Percentiles rank a stretch among this genome's conserved stretches.
These are phyloP conservation scores for Dasyornis broadbenti DNA, from an alignment of 2,113 vertebrate species.

Conservation along the genomic window DNA sequence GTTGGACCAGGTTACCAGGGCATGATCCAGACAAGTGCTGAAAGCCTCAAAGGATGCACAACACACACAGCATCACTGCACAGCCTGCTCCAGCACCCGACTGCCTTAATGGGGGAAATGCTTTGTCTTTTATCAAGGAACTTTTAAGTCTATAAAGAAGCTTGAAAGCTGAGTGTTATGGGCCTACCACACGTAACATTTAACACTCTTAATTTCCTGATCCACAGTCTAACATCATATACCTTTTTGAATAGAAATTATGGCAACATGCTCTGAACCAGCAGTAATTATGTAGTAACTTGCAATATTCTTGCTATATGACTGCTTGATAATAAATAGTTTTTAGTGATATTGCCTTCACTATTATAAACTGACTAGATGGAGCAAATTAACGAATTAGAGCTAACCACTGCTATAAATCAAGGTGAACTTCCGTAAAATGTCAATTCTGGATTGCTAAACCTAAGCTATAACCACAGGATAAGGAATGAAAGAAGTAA, in stretches of 20 bases:
- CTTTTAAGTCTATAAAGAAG: neutral
- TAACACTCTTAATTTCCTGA: neutral
- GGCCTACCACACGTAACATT: neutral
- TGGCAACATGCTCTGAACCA: neutral
- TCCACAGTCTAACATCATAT: neutral
- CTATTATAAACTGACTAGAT: neutral
- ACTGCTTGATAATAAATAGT: neutral
- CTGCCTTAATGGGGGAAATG: neutral
- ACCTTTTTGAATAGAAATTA: neutral
- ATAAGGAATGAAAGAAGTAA: neutral
- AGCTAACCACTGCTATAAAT: neutral
- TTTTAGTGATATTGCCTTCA: neutral
- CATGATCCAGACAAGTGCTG: neutral
- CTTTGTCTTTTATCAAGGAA: neutral
- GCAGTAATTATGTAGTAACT: neutral
- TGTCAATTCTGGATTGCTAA: neutral
- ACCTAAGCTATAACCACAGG: neutral
- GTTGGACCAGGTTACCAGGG: neutral
- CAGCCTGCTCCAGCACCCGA: neutral
- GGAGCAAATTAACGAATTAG: neutral
- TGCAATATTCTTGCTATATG: neutral
- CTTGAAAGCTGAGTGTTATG: neutral
- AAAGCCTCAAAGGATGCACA: neutral
- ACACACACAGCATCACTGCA: neutral
- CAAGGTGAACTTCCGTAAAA: neutral